Percentiles rank a stretch among this genome's conserved stretches.
These are phyloP conservation scores for Felis chaus DNA, from an alignment of 2,113 vertebrate genomes.

Conservation along the genomic window DNA sequence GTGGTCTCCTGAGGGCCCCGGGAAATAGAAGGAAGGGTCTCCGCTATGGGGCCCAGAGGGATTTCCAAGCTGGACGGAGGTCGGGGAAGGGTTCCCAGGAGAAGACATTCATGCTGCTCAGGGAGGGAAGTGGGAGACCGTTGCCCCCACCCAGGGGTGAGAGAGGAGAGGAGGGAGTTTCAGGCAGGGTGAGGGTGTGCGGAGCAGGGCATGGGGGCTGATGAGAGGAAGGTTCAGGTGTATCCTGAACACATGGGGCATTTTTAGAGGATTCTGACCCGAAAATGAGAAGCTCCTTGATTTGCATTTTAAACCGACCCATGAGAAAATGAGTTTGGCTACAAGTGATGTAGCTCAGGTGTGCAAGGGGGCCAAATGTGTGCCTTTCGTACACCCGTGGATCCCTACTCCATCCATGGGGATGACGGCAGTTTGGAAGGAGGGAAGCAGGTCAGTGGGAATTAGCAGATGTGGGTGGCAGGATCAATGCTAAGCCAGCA, in stretches of 20 bases:
- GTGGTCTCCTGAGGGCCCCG: neutral
- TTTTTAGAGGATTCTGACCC: neutral
- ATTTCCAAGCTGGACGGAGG: neutral
- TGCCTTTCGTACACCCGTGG: neutral
- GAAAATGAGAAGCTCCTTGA: neutral
- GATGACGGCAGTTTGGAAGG: neutral
- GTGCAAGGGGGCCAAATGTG: neutral
- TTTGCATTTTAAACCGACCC: neutral
- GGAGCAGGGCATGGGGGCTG: neutral
- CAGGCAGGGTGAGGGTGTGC: no score
- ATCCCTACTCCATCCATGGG: neutral
- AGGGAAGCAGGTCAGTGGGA: neutral
- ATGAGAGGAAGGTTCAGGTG: neutral
- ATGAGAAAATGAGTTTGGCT: neutral
- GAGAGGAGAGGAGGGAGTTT: neutral
- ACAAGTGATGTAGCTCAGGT: neutral
- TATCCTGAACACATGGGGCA: neutral
- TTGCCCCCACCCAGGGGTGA: neutral
- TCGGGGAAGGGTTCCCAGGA: neutral
- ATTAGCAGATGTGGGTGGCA: neutral
- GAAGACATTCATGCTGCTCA: rapidly evolving
- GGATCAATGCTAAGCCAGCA: neutral
- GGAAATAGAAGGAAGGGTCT: neutral
- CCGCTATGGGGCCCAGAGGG: neutral
- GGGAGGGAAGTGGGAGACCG: neutral